A percentile compares a stretch with the other conserved stretches of the same genome.
phyloP scores from a whole-genome alignment of 2,888 invertebrate species.

The Cryptocephalus moraei region DNA sequence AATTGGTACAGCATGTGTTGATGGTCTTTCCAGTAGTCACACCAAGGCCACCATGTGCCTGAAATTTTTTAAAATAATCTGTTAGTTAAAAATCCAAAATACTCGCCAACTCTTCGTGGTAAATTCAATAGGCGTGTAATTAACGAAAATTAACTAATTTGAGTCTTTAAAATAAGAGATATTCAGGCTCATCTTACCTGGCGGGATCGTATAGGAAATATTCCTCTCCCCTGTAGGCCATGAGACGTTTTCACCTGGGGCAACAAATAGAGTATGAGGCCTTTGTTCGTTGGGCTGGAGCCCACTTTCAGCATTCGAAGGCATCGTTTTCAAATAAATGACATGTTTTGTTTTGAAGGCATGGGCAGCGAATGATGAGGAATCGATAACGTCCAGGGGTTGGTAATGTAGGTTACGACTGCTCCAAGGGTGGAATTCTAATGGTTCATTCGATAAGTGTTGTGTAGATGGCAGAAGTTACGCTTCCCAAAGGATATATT shows the following conservation, averaged over 20 bases:
- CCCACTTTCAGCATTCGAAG: slow-evolving; percentile 25
- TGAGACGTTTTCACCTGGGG: slow-evolving; percentile 29
- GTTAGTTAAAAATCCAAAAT: too few relatives aligned
- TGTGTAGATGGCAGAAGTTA: too few relatives aligned
- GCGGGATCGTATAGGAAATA: slow-evolving; percentile 35
- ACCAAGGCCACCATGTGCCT: slow-evolving; percentile 60
- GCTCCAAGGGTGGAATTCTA: too few relatives aligned
- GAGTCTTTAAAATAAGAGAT: neutral
- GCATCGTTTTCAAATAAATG: slow-evolving; percentile 13
- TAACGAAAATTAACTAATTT: neutral
- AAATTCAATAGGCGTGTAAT: too few relatives aligned
- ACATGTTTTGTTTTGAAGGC: too few relatives aligned
- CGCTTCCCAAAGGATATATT: too few relatives aligned
- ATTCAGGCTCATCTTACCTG: slow-evolving; percentile 23
- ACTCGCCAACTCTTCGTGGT: too few relatives aligned
- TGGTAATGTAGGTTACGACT: too few relatives aligned
- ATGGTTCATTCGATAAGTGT: too few relatives aligned
- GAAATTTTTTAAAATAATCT: too few relatives aligned
- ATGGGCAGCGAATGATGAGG: too few relatives aligned
- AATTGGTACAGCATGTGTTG: slow-evolving; percentile 67
- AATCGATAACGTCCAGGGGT: too few relatives aligned
- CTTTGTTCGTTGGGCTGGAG: slow-evolving; percentile 34
- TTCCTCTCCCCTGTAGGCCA: slow-evolving; percentile 32
- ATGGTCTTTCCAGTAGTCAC: slow-evolving; percentile 61
- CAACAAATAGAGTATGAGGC: slow-evolving; percentile 31